Evolutionary conservation across 2,113 vertebrate species (phyloP).

Genomic region (Pluvianellus socialis): DNA sequence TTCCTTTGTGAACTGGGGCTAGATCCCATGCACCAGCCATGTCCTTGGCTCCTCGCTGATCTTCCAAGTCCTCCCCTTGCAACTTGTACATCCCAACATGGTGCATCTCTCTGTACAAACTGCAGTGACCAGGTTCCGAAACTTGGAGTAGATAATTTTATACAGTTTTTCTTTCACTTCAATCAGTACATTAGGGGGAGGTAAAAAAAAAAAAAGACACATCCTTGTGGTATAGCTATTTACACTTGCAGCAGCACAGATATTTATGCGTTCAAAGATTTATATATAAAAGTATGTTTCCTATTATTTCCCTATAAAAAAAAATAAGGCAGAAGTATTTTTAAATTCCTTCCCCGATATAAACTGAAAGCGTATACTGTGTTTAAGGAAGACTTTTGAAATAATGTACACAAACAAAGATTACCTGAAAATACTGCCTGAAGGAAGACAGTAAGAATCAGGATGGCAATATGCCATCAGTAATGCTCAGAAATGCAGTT

Average conservation of each 20-base stretch:
- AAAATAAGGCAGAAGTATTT: not conserved
- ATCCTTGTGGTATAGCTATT: not conserved
- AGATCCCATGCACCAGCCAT: rapidly evolving
- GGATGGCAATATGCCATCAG: not conserved
- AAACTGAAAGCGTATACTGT: not conserved
- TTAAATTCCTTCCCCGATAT: not conserved
- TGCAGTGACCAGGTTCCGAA: not conserved
- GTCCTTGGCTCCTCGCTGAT: not conserved
- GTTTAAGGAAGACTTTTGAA: slow-evolving; percentile 33
- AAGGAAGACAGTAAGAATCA: not conserved
- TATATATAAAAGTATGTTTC: not conserved
- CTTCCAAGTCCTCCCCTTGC: not conserved
- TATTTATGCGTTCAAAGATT: not conserved
- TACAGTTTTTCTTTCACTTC: not conserved
- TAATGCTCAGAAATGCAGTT: slow-evolving; percentile 20
- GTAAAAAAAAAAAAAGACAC: not conserved
- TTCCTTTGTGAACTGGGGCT: not conserved
- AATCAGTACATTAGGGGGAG: not conserved
- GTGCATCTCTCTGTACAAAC: not conserved
- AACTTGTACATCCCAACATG: not conserved
- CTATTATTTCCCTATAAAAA: not conserved
- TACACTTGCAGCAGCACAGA: slow-evolving; percentile 10
- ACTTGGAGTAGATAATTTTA: not conserved
- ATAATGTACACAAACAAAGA: not conserved
- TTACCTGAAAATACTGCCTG: slow-evolving; percentile 30